Conservation (phyloP, 2,113 vertebrate species). For the Poeciliopsis occidentalis region DNA sequence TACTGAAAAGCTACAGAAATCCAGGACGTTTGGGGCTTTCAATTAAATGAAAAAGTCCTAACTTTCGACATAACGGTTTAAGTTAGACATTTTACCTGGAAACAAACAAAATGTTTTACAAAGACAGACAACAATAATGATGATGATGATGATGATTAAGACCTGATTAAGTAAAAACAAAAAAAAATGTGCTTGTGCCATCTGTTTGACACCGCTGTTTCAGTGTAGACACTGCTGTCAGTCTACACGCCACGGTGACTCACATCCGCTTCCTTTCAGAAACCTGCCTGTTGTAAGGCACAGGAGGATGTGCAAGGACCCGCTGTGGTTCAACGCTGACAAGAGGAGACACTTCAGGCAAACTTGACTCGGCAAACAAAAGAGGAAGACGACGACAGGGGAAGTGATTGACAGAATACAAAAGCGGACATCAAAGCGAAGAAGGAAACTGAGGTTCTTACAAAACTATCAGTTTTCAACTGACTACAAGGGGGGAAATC, state of each 20-base stretch:
- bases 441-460: constrained; percentile 48
- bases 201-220: constrained; percentile 12
- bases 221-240: constrained; percentile 42
- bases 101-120: constrained; percentile 8
- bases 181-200: constrained; percentile 8
- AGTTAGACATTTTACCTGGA: background rate
- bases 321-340: constrained; percentile 11
- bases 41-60: background rate
- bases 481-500: background rate
- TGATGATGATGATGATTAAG: constrained; percentile 10
- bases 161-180: constrained; percentile 25
- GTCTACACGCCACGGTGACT: constrained; percentile 55
- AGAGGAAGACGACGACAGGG: constrained; percentile 31
- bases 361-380: constrained; percentile 29
- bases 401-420: constrained; percentile 39
- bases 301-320: background rate
- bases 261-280: constrained; percentile 61
- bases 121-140: background rate
- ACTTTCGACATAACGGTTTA: background rate
- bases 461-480: constrained; percentile 24
- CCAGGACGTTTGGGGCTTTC: background rate
- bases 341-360: constrained; percentile 22
- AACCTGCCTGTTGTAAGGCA: constrained; percentile 36
- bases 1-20: background rate
- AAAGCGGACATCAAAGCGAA: constrained; percentile 51